Conservation (phyloP, 1,140 invertebrate genomes). For the Atta colombica region DNA sequence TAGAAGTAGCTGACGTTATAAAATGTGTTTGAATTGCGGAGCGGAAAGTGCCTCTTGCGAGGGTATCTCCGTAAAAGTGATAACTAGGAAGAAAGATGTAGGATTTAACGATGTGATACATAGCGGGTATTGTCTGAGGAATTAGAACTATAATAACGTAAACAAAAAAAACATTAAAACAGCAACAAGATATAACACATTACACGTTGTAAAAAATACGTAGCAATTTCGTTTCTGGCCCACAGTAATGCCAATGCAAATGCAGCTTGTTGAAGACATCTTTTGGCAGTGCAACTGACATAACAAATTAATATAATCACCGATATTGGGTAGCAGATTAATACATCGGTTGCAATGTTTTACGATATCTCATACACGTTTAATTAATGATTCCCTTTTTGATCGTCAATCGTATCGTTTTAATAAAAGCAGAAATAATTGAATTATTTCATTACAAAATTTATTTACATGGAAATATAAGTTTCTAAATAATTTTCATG, state of each 20-base stretch:
- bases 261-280: constrained; percentile 2
- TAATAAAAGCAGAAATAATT: constrained; percentile 31
- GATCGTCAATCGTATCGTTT: background rate
- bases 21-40: constrained; percentile 31
- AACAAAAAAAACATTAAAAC: constrained; percentile 47
- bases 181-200: constrained; percentile 20
- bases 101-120: constrained; percentile 56
- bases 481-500: background rate
- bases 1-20: background rate
- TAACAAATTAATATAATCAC: constrained; percentile 37
- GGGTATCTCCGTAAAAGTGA: constrained; percentile 1
- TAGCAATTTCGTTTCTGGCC: constrained; percentile 23
- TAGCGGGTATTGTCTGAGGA: constrained; percentile 24
- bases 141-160: constrained; percentile 50
- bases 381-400: constrained; percentile 7
- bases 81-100: constrained; percentile 40
- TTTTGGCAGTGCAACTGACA: constrained; percentile 2
- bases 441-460: constrained; percentile 20
- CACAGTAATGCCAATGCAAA: background rate
- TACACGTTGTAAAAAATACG: constrained; percentile 23
- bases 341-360: background rate
- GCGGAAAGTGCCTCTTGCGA: background rate
- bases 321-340: background rate
- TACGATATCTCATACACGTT: constrained; percentile 8
- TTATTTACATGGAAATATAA: constrained; percentile 31